Evolutionary conservation across 2,797 vertebrate species (phyloP), one percentile per base, ranked within the genome.

Genomic region (Neomorphus geoffroyi): DNA sequence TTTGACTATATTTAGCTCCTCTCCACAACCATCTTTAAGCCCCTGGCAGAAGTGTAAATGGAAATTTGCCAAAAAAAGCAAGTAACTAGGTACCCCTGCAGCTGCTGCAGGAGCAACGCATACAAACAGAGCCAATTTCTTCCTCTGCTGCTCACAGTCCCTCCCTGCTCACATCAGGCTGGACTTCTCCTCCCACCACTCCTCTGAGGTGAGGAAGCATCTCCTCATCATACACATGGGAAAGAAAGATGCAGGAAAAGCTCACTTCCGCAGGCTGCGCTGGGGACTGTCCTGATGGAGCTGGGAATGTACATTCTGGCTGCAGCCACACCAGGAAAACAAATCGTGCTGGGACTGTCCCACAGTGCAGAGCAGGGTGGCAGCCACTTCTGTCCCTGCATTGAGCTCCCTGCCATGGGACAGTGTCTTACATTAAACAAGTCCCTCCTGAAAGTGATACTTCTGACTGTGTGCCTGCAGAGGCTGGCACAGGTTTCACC

Each of bases 61-160:
- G 28, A 85, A 92, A 66, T 70, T 12, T 51, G 56, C 48, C 84
- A 71, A 77, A 85, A 5, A 5, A 21, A 18, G 28, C 0, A 0
- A 89, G 79, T 33, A 62, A 85, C 35, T 9, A 24, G 54, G 46
- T 70, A 16, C 33, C 69, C 24, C 35, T 46, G 67, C 51, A 91
- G 62, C 28, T 3, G 4, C 22, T 0, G 0, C 3, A 0, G 58
- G 51, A 79, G 45, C 1, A 3, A 53, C 13, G 22, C 24, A 7
- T 1, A 8, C 41, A 53, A 46, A 67, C 21, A 62, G 30, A 58
- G 39, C 35, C 6, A 1, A 21, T 21, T 66, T 64, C 57, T 86
- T 65, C 28, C 30, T 61, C 78, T 61, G 46, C 45, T 9, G 45
- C 45, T 72, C 66, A 65, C 67, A 41, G 50, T 43, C 61, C 69